These are phyloP conservation scores for Spheniscus mendiculus DNA, from an alignment of 2,113 vertebrate species.

Conservation along the genomic window DNA sequence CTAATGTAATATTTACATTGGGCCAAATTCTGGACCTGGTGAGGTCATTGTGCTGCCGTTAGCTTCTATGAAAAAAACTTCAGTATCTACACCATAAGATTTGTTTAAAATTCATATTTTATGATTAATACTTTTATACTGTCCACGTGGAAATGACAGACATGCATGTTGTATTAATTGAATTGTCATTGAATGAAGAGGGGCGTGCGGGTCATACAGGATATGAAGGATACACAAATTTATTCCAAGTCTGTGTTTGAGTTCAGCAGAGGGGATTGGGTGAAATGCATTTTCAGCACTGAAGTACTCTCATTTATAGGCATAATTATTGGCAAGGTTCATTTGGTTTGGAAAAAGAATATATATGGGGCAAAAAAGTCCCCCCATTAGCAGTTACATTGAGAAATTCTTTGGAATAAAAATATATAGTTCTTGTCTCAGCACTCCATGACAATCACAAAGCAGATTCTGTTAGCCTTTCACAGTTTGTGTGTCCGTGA, in stretches of 20 bases:
- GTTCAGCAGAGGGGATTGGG: neutral
- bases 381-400: neutral
- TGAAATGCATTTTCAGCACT: neutral
- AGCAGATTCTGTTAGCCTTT: neutral
- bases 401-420: neutral
- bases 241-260: neutral
- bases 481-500: neutral
- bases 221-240: neutral
- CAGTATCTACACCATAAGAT: neutral
- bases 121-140: neutral
- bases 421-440: neutral
- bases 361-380: fast-evolving
- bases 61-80: neutral
- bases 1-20: neutral
- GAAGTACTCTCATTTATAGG: neutral
- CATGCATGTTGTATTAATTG: neutral
- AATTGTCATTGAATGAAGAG: neutral
- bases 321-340: neutral
- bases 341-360: neutral
- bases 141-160: neutral
- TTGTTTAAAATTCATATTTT: neutral
- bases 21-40: neutral
- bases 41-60: neutral
- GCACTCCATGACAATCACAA: neutral
- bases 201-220: fast-evolving